Base-by-base conservation (phyloP, 2,888 invertebrate genomes). In the Pachycephus smyrnensis region DNA sequence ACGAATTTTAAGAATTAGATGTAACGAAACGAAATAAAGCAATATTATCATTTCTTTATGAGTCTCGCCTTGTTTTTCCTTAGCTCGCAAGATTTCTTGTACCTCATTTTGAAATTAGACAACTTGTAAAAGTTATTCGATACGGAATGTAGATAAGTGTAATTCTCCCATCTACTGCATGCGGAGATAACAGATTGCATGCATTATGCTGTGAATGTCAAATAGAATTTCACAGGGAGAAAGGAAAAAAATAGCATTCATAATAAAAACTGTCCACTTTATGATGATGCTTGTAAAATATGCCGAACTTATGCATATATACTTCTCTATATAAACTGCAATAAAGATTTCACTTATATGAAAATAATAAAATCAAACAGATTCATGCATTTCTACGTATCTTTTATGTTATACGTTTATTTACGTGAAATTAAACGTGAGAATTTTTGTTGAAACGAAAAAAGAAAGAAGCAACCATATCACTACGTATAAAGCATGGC, bases 31-130 rank as follows among this genome's bases (percentile, higher is more conserved):
- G 78, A 83, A 80, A 81, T 82, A 82, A 81, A 82, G 81, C 80
- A 84, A 82, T 83, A 84, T 80, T 81, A 78, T 80, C 73, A 77
- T 81, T 82, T 82, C 84, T 79, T 69, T 82, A 80, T 74, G 32
- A 69, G 32, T 73, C 32, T 31, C 55, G 55, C 23, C 55, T 55
- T 23, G 1, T 55, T 55, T 23, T 55, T 23, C 55, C 23, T 23
- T 55, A 23, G 55, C 23, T 23, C 6, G 2, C 9, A 23, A 55
- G 4, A 15, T 2, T 9, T 23, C 15, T 55, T 55, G 6, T 55
- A 15, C 23, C 15, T 23, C 9, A 55, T 23, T 55, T 55, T 55
- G 9, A 23, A 23, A 55, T 23, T 55, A 15, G 23, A 23, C 37
- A 12, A 37, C 9, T 55, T 55, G 2, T 55, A 2, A 23, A 55